Conservation (phyloP, 2,888 invertebrate species). For the Brachypterus glaber region DNA sequence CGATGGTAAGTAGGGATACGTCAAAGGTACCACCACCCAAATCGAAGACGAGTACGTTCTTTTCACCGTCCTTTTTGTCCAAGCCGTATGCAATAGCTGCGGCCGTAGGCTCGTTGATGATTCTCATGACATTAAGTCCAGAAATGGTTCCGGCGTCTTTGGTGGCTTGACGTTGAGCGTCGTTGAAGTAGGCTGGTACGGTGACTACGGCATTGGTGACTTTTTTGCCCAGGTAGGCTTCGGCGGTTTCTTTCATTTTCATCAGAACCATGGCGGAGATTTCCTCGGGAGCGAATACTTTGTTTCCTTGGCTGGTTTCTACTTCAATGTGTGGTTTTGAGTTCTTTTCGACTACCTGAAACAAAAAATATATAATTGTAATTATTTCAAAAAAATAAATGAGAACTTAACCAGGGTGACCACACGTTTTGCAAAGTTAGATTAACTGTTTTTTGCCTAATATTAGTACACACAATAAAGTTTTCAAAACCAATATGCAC, state of each 20-base stretch:
- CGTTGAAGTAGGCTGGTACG: constrained; percentile 98
- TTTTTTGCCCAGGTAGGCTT: constrained; percentile 93
- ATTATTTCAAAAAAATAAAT: too few species aligned
- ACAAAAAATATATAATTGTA: constrained; percentile 98
- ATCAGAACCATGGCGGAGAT: constrained; percentile 97
- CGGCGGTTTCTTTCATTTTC: constrained; percentile 98
- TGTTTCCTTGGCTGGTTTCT: constrained; percentile 70
- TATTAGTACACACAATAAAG: too few species aligned
- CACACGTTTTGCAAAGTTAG: too few species aligned
- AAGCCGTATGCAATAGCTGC: constrained; percentile 96
- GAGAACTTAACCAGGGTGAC: too few species aligned
- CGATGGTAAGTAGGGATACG: constrained; percentile 95
- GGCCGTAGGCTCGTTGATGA: constrained; percentile 96
- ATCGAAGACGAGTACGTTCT: constrained; percentile 97
- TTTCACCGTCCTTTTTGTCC: constrained; percentile 94
- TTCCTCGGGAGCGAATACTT: constrained; percentile 95
- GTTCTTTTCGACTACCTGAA: constrained; percentile 87
- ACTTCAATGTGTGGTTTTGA: constrained; percentile 92
- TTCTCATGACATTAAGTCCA: constrained; percentile 84
- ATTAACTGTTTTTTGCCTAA: too few species aligned
- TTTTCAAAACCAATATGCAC: too few species aligned
- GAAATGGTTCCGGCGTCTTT: constrained; percentile 98
- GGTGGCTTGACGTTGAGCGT: constrained; percentile 97
- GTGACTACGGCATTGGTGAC: constrained; percentile 81
- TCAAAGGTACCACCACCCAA: constrained; percentile 99